Conservation (phyloP, 2,113 vertebrate genomes). For the Thunnus maccoyii region DNA sequence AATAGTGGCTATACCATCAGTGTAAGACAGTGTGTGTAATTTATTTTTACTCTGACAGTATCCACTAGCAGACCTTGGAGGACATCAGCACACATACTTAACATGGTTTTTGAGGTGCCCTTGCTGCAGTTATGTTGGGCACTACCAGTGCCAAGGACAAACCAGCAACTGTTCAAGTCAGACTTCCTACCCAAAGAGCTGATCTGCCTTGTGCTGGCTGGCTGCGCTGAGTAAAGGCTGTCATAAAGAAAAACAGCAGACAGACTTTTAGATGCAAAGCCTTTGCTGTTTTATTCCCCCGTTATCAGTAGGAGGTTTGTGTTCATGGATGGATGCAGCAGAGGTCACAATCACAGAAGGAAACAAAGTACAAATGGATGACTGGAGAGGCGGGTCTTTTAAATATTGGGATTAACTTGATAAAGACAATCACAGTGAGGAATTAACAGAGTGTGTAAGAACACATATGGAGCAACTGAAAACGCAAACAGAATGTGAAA, state of each 20-base stretch:
- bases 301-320: slow-evolving; percentile 55
- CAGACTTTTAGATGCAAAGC: slow-evolving; percentile 45
- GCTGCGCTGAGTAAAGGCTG: slow-evolving; percentile 27
- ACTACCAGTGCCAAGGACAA: slow-evolving; percentile 47
- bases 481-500: slow-evolving; percentile 70
- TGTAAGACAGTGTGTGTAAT: slow-evolving; percentile 39
- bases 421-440: slow-evolving; percentile 53
- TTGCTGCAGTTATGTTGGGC: slow-evolving; percentile 45
- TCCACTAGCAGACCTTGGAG: slow-evolving; percentile 49
- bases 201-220: slow-evolving; percentile 27
- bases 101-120: slow-evolving; percentile 55
- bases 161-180: slow-evolving; percentile 42
- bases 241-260: slow-evolving; percentile 33
- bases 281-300: slow-evolving; percentile 40
- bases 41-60: slow-evolving; percentile 58
- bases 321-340: slow-evolving; percentile 41
- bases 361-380: slow-evolving; percentile 40
- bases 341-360: slow-evolving; percentile 54
- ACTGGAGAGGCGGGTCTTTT: slow-evolving; percentile 44
- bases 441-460: slow-evolving; percentile 48
- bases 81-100: slow-evolving; percentile 43
- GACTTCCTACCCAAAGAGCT: slow-evolving; percentile 37
- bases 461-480: slow-evolving; percentile 60
- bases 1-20: slow-evolving; percentile 33
- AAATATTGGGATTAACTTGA: slow-evolving; percentile 50